Percentiles rank a stretch among this genome's conserved stretches.
These are phyloP conservation scores for Apteryx owenii DNA, from an alignment of 2,113 vertebrate species.

Conservation along the genomic window DNA sequence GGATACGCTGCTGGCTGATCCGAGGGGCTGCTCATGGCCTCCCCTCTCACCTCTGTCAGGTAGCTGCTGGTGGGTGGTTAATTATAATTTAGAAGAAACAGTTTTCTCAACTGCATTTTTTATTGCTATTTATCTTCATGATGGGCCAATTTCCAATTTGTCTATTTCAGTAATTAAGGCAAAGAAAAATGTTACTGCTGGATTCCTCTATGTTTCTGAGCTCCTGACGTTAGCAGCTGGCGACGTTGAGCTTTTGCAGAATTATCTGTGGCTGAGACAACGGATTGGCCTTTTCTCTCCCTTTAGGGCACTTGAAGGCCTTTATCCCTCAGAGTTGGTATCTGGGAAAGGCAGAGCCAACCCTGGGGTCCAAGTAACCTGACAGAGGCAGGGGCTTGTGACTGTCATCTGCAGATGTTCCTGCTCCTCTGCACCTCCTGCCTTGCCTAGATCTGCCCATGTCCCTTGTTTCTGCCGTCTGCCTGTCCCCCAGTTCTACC, in stretches of 20 bases:
- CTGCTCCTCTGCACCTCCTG: neutral
- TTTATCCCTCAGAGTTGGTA: neutral
- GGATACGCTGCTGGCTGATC: slow-evolving; percentile 21
- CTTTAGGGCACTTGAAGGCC: neutral
- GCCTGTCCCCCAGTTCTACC: neutral
- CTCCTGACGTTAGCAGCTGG: neutral
- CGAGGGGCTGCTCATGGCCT: slow-evolving; percentile 26
- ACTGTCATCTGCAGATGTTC: neutral
- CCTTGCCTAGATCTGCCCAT: neutral
- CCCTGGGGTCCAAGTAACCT: neutral
- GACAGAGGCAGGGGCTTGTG: neutral
- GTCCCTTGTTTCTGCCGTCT: neutral
- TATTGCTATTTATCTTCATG: slow-evolving; percentile 79
- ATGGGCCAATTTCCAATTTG: slow-evolving; percentile 74
- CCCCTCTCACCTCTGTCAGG: slow-evolving; percentile 70
- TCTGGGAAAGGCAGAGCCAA: neutral
- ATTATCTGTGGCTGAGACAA: neutral
- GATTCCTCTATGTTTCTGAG: slow-evolving; percentile 20
- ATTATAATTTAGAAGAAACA: slow-evolving; percentile 71
- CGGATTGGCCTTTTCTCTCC: neutral
- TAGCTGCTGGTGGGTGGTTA: slow-evolving; percentile 72
- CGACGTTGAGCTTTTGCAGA: neutral
- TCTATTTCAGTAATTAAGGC: slow-evolving; percentile 75
- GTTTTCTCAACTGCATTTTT: slow-evolving; percentile 59
- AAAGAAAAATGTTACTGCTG: slow-evolving; percentile 72